Base-by-base conservation (phyloP, 92 coral and sea anemone species). In the Epizoanthus ramosus region DNA sequence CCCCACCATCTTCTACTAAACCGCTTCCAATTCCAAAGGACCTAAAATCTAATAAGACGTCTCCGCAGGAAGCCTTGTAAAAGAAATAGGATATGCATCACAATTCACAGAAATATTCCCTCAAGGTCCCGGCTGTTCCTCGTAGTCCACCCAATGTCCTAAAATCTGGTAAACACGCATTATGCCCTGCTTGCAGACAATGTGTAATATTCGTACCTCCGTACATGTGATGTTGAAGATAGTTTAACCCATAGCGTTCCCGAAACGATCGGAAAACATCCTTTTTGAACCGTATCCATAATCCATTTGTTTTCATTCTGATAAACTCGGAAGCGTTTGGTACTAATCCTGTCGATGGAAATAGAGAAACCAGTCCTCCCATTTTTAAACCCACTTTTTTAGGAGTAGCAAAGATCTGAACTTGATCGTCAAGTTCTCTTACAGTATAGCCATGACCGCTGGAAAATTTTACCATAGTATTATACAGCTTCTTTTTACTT, bases 141-240 rank as follows among this genome's bases (percentile, higher is more conserved):
- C 65, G 28, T 13, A 61, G 35, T 43, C 85, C 54, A 0, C 54
- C 54, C 1, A 80, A 22, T 4, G 75, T 0, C 33, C 70, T 83
- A 25, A 83, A 87, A 45, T 87, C 85, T 2, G 90, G 90, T 73
- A 88, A 18, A 74, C 91, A 88, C 3, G 88, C 91, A 71, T 88
- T 88, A 53, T 88, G 91, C 2, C 88, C 91, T 61, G 59, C 52
- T 35, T 66, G 52, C 21, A 63, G 79, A 41, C 91, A 88, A 19
- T 76, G 68, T 0, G 64, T 58, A 6, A 37, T 24, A 7, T 84
- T 70, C 1, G 21, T 59, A 1, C 57, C 31, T 28, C 63, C 53
- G 23, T 84, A 77, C 91, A 88, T 43, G 56, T 15, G 67, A 39
- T 88, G 91, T 33, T 79, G 73, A 9, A 88, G 85, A 63, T 67